Evolutionary conservation across 2,797 vertebrate genomes (phyloP).

Genomic region (Arnoldichthys spilopterus): DNA sequence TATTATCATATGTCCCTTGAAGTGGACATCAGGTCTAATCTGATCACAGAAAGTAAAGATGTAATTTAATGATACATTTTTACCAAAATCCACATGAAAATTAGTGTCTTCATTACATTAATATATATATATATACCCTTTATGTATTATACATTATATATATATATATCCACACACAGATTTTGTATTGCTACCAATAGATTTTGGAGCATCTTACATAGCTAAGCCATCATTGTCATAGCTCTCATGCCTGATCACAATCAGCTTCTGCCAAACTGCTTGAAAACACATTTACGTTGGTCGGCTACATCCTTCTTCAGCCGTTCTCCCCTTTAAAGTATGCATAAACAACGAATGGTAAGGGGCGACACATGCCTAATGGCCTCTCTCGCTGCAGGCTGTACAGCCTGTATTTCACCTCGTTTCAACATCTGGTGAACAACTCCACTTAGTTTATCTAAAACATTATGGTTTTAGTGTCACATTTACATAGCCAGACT

Average conservation of each 20-base stretch:
- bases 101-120: no score
- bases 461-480: constrained; percentile 61
- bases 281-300: background rate
- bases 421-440: constrained; percentile 53
- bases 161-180: no score
- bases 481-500: constrained; percentile 58
- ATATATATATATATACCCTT: no score
- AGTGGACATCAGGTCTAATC: no score
- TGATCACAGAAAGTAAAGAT: no score
- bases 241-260: background rate
- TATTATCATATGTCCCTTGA: no score
- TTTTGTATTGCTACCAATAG: background rate
- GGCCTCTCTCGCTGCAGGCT: background rate
- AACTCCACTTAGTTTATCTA: constrained; percentile 54
- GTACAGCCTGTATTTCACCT: constrained; percentile 36
- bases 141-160: no score
- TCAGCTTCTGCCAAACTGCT: background rate
- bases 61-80: no score
- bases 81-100: no score
- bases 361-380: background rate
- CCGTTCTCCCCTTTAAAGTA: background rate
- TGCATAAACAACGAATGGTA: constrained; percentile 19
- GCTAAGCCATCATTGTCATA: background rate
- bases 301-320: background rate
- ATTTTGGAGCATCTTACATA: background rate